Conservation (phyloP, 2,888 invertebrate genomes). For the Cloeon dipterum region DNA sequence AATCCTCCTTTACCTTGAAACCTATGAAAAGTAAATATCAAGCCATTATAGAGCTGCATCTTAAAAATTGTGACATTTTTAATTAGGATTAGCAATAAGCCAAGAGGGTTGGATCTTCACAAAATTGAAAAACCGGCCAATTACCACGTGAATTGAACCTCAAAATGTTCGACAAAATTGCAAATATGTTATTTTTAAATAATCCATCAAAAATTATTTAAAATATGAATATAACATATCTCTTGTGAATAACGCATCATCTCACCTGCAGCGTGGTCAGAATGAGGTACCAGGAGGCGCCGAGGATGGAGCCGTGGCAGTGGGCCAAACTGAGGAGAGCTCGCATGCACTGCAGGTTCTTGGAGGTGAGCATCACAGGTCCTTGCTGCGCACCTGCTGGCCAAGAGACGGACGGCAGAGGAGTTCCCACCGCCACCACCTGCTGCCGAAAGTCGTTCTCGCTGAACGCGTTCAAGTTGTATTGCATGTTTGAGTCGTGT, state of each 20-base stretch:
- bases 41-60: no score
- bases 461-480: slow-evolving; percentile 20
- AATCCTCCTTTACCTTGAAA: no score
- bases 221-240: background rate
- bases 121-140: no score
- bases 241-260: background rate
- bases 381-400: slow-evolving; percentile 57
- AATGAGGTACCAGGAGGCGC: slow-evolving; percentile 88
- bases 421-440: slow-evolving; percentile 92
- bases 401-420: slow-evolving; percentile 62
- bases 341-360: slow-evolving; percentile 92
- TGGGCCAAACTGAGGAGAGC: slow-evolving; percentile 74
- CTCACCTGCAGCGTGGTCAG: slow-evolving; percentile 86
- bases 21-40: no score
- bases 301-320: slow-evolving; percentile 75
- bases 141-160: background rate
- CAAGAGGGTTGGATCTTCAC: no score
- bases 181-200: no score
- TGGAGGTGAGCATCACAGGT: slow-evolving; percentile 91
- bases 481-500: slow-evolving; percentile 28
- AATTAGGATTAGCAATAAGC: no score
- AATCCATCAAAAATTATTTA: no score
- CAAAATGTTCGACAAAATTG: no score
- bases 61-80: no score
- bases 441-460: slow-evolving; percentile 72